Evolutionary conservation across 2,797 vertebrate genomes (phyloP).

Genomic region (Enteromius argenteus): DNA sequence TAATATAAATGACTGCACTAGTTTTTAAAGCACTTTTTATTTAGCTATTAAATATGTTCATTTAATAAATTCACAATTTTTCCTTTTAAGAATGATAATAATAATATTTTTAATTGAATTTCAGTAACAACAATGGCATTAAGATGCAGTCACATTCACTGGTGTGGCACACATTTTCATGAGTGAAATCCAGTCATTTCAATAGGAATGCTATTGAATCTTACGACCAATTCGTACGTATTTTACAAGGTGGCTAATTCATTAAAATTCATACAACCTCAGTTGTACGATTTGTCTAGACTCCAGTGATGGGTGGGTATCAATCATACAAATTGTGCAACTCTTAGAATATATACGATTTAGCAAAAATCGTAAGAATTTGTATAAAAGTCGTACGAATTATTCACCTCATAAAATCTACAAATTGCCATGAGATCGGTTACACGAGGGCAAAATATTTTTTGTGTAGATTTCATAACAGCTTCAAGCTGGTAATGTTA

Average conservation of each 20-base stretch:
- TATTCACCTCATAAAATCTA: not conserved
- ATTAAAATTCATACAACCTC: not conserved
- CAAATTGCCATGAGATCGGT: not conserved
- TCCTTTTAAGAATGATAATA: not conserved
- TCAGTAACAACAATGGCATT: not conserved
- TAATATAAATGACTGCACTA: not conserved
- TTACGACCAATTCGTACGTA: not conserved
- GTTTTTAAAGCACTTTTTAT: not conserved
- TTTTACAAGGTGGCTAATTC: not conserved
- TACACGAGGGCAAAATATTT: not conserved
- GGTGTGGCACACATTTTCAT: not conserved
- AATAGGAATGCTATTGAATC: not conserved
- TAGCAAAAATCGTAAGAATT: not conserved
- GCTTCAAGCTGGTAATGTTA: not conserved
- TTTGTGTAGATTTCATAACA: not conserved
- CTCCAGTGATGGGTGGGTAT: not conserved
- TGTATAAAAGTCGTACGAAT: not conserved
- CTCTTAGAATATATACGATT: not conserved
- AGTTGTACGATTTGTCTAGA: not conserved
- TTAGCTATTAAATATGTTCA: not conserved
- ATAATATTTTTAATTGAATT: not conserved
- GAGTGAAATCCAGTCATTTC: not conserved
- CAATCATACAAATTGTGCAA: not conserved
- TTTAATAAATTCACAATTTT: not conserved
- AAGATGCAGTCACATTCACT: not conserved